Percentiles rank a stretch among this genome's conserved stretches.
phyloP scores from a whole-genome alignment of 2,888 invertebrate genomes.

The Tetragnatha montana region DNA sequence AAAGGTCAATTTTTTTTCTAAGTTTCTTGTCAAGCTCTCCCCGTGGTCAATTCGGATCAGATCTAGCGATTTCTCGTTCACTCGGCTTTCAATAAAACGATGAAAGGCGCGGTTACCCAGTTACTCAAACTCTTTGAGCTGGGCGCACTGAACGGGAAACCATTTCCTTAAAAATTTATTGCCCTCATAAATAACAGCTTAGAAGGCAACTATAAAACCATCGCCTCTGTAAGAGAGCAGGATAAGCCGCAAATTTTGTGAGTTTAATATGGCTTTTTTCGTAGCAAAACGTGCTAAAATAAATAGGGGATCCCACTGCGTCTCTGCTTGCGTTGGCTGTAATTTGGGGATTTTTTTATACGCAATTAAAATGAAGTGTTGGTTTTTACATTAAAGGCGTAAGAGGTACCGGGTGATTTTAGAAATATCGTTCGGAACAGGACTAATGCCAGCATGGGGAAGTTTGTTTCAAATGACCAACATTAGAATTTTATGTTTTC shows the following conservation, averaged over 20 bases:
- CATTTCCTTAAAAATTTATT: slow-evolving; percentile 60
- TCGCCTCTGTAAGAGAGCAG: slow-evolving; percentile 30
- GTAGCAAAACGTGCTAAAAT: background rate
- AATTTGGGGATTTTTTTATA: background rate
- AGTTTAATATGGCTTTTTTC: slow-evolving; percentile 50
- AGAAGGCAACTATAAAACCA: slow-evolving; percentile 56
- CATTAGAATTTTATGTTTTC: background rate
- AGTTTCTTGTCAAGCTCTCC: background rate
- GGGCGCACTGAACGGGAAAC: slow-evolving; percentile 28
- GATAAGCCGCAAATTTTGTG: slow-evolving; percentile 49
- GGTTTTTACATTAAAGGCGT: background rate
- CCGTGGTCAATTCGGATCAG: background rate
- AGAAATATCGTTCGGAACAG: background rate
- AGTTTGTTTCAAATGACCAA: background rate
- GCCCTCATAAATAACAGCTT: slow-evolving; percentile 53
- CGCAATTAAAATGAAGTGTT: background rate
- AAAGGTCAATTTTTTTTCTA: no score
- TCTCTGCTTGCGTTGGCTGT: background rate
- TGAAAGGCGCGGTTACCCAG: slow-evolving; percentile 39
- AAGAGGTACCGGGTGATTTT: background rate
- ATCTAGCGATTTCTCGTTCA: background rate
- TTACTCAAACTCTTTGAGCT: slow-evolving; percentile 38
- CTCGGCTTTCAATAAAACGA: slow-evolving; percentile 45
- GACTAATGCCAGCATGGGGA: background rate
- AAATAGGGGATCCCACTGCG: background rate